Base-by-base conservation (phyloP, 2,797 vertebrate genomes). In the Phataginus tetradactyla region DNA sequence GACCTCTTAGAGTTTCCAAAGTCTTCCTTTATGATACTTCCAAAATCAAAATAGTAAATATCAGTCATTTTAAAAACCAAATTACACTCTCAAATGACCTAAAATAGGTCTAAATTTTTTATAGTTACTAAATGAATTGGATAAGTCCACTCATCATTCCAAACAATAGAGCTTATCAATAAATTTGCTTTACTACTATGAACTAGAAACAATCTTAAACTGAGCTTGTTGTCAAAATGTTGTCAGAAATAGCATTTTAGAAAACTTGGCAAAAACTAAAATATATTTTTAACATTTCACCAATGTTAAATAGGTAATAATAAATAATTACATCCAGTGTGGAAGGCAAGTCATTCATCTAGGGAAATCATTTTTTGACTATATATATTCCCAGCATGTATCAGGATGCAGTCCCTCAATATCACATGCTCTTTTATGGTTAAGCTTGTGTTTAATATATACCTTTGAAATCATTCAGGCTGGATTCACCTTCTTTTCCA, bases 221-320 rank as follows among this genome's bases (percentile, higher is more conserved):
- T 84, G 20, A 95, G 34, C 1, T 29, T 88, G 4, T 79, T 88
- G 77, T 32, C 57, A 90, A 83, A 53, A 91, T 85, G 87, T 91
- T 85, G 55, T 72, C 77, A 87, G 37, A 93, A 95, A 68, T 34
- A 91, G 20, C 7, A 45, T 85, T 91, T 79, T 64, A 27, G 10
- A 95, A 87, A 88, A 69, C 61, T 94, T 94, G 92, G 17, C 64
- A 86, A 86, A 86, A 90, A 39, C 53, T 71, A 93, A 91, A 91
- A 39, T 69, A 29, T 86, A 55, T 74, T 84, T 68, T 20, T 9
- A 79, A 87, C 74, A 29, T 79, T 93, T 69, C 29, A 75, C 29
- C 74, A 37, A 23, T 79, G 5, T 72, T 81, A 94, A 92, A 55
- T 91, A 81, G 42, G 23, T 69, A 49, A 42, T 63, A 64, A 84